phyloP scores from a whole-genome alignment of 2,888 invertebrate genomes.

The Polydrusus pterygomalis region DNA sequence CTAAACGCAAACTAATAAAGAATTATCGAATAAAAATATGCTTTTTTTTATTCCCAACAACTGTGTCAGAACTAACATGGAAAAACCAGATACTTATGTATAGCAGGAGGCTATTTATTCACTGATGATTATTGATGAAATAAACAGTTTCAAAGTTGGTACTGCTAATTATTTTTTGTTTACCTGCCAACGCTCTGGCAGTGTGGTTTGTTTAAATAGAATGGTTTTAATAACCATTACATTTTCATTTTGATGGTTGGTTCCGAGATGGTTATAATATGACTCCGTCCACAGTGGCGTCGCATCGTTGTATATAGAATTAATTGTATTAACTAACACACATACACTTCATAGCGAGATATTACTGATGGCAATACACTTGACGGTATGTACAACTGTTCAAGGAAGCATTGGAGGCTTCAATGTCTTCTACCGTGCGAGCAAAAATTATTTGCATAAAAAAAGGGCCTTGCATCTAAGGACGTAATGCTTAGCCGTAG shows the following conservation, averaged over 20 bases:
- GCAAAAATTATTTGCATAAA: too few relatives aligned
- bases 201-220: neutral
- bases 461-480: too few relatives aligned
- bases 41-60: conserved; percentile 21
- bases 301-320: neutral
- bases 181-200: conserved; percentile 1
- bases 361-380: too few relatives aligned
- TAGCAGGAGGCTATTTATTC: neutral
- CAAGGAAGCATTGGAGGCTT: too few relatives aligned
- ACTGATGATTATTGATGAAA: conserved; percentile 9
- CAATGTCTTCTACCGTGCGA: too few relatives aligned
- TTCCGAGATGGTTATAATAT: neutral
- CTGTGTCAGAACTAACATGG: conserved; percentile 19
- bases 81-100: conserved; percentile 32
- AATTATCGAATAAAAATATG: conserved; percentile 20
- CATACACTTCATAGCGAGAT: too few relatives aligned
- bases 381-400: too few relatives aligned
- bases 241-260: conserved; percentile 5
- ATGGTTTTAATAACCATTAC: neutral
- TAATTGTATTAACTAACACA: too few relatives aligned
- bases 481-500: too few relatives aligned
- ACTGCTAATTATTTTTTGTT: conserved; percentile 12
- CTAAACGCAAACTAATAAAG: conserved; percentile 36
- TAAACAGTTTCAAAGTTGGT: conserved; percentile 14
- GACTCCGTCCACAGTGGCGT: conserved; percentile 3